Conservation (phyloP, 2,113 vertebrate species). For the Microcebus tavaratra region DNA sequence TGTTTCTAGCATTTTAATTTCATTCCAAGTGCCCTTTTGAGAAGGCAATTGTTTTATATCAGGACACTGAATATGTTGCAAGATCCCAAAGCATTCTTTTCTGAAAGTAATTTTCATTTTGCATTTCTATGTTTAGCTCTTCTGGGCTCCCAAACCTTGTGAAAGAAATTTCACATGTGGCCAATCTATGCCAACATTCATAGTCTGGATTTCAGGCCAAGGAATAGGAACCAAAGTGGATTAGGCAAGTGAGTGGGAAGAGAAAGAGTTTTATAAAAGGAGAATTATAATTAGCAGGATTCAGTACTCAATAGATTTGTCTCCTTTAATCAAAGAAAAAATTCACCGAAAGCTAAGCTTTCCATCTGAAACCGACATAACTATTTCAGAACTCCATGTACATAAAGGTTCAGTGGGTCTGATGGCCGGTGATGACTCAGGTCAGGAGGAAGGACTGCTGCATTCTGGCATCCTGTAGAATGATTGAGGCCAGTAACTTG, state of each 20-base stretch:
- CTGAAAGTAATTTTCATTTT: constrained; percentile 72
- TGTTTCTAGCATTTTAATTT: constrained; percentile 8
- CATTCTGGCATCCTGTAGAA: background rate
- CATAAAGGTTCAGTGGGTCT: background rate
- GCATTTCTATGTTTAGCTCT: constrained; percentile 47
- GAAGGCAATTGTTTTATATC: constrained; percentile 50
- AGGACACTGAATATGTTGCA: background rate
- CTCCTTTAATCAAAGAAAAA: background rate
- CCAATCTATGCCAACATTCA: constrained; percentile 39
- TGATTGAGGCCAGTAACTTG: background rate
- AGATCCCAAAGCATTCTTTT: constrained; percentile 55
- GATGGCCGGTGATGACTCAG: background rate
- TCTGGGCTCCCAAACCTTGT: constrained; percentile 45
- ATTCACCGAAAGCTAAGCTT: constrained; percentile 23
- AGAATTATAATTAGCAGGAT: constrained; percentile 21
- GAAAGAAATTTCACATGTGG: constrained; percentile 45
- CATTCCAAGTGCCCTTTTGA: constrained; percentile 16
- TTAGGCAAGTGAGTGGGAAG: background rate
- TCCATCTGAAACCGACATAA: background rate
- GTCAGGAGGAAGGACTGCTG: background rate
- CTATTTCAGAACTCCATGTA: background rate
- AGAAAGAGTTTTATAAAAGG: constrained; percentile 37
- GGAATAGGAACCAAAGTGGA: background rate
- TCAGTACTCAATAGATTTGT: background rate
- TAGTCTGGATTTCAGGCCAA: constrained; percentile 30